phyloP scores from a whole-genome alignment of 2,888 invertebrate genomes.

The Atherix ibis region DNA sequence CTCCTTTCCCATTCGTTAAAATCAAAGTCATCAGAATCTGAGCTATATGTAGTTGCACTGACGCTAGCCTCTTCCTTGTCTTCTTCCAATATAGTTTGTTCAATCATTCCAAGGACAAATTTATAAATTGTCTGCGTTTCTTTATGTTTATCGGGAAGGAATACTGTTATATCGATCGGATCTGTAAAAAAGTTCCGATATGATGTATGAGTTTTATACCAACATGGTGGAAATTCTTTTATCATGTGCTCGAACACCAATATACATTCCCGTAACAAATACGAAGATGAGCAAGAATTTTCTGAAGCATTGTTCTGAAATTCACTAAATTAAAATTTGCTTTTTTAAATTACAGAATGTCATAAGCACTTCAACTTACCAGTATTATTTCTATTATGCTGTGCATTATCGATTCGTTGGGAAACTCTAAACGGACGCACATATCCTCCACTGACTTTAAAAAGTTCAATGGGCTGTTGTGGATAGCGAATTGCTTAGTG shows the following conservation, averaged over 20 bases:
- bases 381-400: constrained; percentile 24
- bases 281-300: constrained; percentile 4
- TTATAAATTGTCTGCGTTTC: constrained; percentile 15
- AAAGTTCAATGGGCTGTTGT: constrained; percentile 14
- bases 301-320: neutral
- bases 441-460: constrained; percentile 20
- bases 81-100: constrained; percentile 16
- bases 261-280: constrained; percentile 16
- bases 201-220: constrained; percentile 22
- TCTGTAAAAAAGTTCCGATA: constrained; percentile 19
- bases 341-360: neutral
- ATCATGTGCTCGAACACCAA: constrained; percentile 20
- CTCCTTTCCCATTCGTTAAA: constrained; percentile 22
- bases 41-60: neutral
- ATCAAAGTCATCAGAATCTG: constrained; percentile 12
- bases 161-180: constrained; percentile 14
- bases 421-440: constrained; percentile 23
- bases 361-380: constrained; percentile 15
- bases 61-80: constrained; percentile 1
- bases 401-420: constrained; percentile 25
- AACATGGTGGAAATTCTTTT: constrained; percentile 27
- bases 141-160: constrained; percentile 12
- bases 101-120: constrained; percentile 17
- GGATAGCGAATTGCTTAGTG: constrained; percentile 14
- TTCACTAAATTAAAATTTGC: too few relatives aligned